phyloP scores from a whole-genome alignment of 30 jellyfish, hydroid and myxozoan genomes.

The Aurelia coerulea region DNA sequence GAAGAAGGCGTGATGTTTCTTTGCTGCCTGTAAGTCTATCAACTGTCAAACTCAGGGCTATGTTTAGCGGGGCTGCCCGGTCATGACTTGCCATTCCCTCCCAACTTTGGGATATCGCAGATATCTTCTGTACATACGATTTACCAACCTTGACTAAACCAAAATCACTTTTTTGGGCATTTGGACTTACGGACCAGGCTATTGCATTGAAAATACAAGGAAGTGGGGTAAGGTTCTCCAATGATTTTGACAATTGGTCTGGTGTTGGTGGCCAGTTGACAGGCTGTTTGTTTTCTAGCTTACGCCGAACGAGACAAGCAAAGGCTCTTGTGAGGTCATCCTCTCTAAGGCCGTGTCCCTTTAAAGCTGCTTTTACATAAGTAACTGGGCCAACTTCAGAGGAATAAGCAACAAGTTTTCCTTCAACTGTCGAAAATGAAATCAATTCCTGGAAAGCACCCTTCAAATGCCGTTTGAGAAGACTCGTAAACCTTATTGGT shows the following conservation, averaged over 20 bases:
- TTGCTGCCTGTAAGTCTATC: conserved; percentile 46
- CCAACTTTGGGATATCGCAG: conserved; percentile 59
- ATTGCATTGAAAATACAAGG: conserved; percentile 54
- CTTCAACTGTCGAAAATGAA: too few species aligned
- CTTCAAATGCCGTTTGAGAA: too few species aligned
- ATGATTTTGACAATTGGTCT: conserved; percentile 32
- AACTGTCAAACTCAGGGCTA: conserved; percentile 41
- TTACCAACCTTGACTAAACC: conserved; percentile 47
- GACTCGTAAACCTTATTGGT: too few species aligned
- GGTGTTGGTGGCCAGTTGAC: conserved; percentile 51
- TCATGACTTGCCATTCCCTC: conserved; percentile 40
- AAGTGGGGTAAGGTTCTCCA: conserved; percentile 57
- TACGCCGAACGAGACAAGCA: conserved; percentile 50
- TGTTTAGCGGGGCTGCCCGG: conserved; percentile 43
- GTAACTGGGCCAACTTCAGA: too few species aligned
- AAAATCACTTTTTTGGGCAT: conserved; percentile 22
- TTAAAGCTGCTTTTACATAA: too few species aligned
- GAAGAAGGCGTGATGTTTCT: conserved; percentile 51
- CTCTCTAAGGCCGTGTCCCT: too few species aligned
- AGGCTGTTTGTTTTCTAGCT: conserved; percentile 43
- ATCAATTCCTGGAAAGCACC: too few species aligned
- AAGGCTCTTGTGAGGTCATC: too few species aligned
- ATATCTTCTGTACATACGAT: conserved; percentile 44
- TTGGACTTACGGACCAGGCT: conserved; percentile 49
- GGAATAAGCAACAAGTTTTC: too few species aligned